phyloP scores from a whole-genome alignment of 2,888 invertebrate species.

The Diachrysia chrysitis region DNA sequence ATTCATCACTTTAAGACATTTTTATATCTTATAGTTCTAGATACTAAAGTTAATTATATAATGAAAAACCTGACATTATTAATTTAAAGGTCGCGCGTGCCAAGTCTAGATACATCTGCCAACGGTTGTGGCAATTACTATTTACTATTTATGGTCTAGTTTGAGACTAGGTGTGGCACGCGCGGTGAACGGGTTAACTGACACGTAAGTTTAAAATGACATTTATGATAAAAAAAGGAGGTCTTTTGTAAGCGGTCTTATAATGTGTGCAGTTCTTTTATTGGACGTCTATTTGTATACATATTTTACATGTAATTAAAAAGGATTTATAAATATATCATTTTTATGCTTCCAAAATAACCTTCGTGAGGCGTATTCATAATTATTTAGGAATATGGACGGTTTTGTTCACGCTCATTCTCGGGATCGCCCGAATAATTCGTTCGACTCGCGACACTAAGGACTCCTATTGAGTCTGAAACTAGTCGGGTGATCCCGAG shows the following conservation, averaged over 20 bases:
- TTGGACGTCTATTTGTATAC: background rate
- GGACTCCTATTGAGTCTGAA: too few species aligned
- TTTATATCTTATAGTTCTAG: slow-evolving; percentile 36
- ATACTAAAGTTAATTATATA: slow-evolving; percentile 27
- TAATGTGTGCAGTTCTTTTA: background rate
- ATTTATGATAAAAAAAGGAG: slow-evolving; percentile 7
- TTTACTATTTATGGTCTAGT: slow-evolving; percentile 54
- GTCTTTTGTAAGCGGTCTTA: slow-evolving; percentile 12
- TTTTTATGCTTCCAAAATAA: too few species aligned
- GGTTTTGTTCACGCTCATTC: too few species aligned
- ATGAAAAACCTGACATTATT: slow-evolving; percentile 57
- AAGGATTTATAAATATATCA: slow-evolving; percentile 5
- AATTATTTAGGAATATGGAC: too few species aligned
- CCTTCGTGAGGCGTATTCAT: too few species aligned
- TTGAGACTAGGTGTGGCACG: slow-evolving; percentile 46
- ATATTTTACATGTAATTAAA: background rate
- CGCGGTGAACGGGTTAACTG: slow-evolving; percentile 38
- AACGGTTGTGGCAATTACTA: slow-evolving; percentile 56
- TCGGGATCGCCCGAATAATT: too few species aligned
- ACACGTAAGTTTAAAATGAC: slow-evolving; percentile 6
- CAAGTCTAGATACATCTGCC: slow-evolving; percentile 51
- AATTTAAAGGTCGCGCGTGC: slow-evolving; percentile 60
- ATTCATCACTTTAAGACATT: slow-evolving; percentile 30
- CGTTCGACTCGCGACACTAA: too few species aligned
- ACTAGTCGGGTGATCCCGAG: too few species aligned